These are phyloP conservation scores for Brachyistius frenatus DNA, from an alignment of 2,113 vertebrate genomes.

Conservation along the genomic window DNA sequence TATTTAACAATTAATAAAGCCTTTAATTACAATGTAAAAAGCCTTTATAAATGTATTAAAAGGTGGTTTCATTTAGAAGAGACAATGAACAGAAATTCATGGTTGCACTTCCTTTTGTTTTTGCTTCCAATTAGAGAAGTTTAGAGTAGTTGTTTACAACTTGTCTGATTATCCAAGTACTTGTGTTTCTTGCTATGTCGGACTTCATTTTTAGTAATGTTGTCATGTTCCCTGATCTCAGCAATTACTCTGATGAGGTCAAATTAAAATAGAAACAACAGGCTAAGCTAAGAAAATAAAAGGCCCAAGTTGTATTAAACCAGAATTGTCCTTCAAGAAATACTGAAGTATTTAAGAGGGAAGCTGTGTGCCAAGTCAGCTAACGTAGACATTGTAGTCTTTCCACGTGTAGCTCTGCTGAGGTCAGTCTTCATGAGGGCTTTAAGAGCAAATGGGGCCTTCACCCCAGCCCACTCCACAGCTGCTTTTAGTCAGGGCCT, in stretches of 20 bases:
- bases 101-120: not conserved
- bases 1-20: not conserved
- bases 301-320: constrained; percentile 14
- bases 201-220: not conserved
- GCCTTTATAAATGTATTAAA: not conserved
- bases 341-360: constrained; percentile 10
- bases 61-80: not conserved
- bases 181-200: constrained; percentile 8
- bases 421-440: constrained; percentile 77
- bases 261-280: constrained; percentile 12
- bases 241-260: not conserved
- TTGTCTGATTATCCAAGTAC: not conserved
- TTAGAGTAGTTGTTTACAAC: constrained; percentile 1
- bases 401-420: constrained; percentile 62
- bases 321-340: constrained; percentile 25
- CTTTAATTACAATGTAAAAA: not conserved
- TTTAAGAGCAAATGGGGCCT: constrained; percentile 74
- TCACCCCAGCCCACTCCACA: constrained; percentile 81
- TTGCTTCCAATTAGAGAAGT: not conserved
- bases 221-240: constrained; percentile 1
- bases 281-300: constrained; percentile 13
- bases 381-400: constrained; percentile 49
- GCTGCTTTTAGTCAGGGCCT: constrained; percentile 91
- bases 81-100: not conserved
- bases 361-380: constrained; percentile 24